Evolutionary conservation across 2,888 invertebrate species (phyloP), one percentile per base, ranked within the genome.

Genomic region (Ormyrus nitidulus): DNA sequence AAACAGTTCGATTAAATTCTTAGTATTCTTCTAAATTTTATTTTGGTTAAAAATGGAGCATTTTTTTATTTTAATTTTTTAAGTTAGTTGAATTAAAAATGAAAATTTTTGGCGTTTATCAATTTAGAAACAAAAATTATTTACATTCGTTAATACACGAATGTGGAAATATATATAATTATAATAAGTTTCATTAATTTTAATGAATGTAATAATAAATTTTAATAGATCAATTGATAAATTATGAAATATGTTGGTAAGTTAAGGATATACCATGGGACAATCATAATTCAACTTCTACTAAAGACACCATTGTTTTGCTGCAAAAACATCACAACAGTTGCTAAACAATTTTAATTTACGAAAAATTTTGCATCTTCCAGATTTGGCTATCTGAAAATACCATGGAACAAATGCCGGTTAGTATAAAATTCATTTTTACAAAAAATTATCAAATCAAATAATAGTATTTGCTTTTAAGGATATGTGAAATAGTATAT

Each of bases 371-470:
- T 82, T 80, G 49, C n/a, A 72, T 49, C 48, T 93, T 92, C 81
- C 93, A 96, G 96, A 93, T 95, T 86, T 96, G 96, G 96, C 92
- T 95, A 88, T 94, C 94, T 85, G 93, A 93, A 85, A 93, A 93
- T 89, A 93, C 93, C 66, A 92, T 93, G 91, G 95, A 95, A 86
- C 93, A 93, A 88, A 96, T 96, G 96, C 96, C 96, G 92, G 96
- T 96, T 92, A 95, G 96, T 94, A 90, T 83, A 19, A 49, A 62
- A 34, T 34, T 34, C 34, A 19, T 34, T 34, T 34, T 34, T 34
- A 34, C 3, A 34, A 34, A 34, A 34, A 34, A 34, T 34, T 34
- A 34, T 34, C 34, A 4, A 44, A 34, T 34, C 34, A 4, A 44
- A 53, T 62, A 62, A 5, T 62, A 34, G 34, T 34, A 34, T 34